Percentiles rank a stretch among this genome's conserved stretches.
Evolutionary conservation across 2,888 invertebrate species (phyloP).

Genomic region (Pogonocherus hispidulus): DNA sequence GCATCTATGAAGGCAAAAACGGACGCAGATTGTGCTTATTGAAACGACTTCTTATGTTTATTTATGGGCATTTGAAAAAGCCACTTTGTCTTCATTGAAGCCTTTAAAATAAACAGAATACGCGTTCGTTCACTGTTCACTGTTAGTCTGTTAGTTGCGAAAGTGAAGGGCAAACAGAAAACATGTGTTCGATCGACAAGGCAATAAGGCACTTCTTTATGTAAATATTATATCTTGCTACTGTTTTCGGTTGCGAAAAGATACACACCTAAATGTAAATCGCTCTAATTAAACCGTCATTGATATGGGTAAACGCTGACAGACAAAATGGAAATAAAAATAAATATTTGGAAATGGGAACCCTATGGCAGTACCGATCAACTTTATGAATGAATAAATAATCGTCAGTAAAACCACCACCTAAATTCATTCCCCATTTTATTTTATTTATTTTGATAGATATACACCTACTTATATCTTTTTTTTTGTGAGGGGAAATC

Average conservation of each 20-base stretch:
- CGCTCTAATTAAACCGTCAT: neutral
- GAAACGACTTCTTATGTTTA: slow-evolving; percentile 15
- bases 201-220: no score
- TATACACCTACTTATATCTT: no score
- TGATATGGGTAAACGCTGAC: neutral
- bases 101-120: slow-evolving; percentile 30
- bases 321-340: no score
- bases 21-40: slow-evolving; percentile 32
- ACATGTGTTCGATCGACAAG: slow-evolving; percentile 17
- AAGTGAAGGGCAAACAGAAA: slow-evolving; percentile 18
- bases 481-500: no score
- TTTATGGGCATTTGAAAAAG: slow-evolving; percentile 16
- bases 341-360: no score
- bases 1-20: slow-evolving; percentile 31
- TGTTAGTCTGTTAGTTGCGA: slow-evolving; percentile 14
- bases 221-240: neutral
- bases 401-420: no score
- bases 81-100: slow-evolving; percentile 25
- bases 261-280: neutral
- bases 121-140: slow-evolving; percentile 1
- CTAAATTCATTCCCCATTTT: no score
- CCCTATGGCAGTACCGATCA: no score
- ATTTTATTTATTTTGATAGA: no score
- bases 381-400: no score
- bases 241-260: slow-evolving; percentile 1